These are phyloP conservation scores for Tapera naevia DNA, from an alignment of 2,797 vertebrate genomes.

Conservation along the genomic window DNA sequence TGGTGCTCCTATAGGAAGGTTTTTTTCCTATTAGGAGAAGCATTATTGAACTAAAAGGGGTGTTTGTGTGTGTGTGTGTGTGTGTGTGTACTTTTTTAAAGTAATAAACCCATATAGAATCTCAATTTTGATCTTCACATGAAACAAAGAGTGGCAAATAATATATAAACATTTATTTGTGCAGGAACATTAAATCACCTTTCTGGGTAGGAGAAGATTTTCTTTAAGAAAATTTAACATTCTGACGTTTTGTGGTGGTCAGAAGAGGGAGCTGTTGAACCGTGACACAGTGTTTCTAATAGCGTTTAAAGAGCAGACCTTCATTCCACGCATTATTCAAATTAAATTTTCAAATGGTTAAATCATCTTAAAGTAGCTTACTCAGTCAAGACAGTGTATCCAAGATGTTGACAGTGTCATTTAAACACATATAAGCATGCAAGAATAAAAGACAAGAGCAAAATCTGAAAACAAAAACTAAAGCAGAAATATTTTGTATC, in stretches of 20 bases:
- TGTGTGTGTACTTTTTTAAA: fast-evolving
- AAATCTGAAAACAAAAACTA: not conserved
- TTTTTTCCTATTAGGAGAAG: not conserved
- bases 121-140: not conserved
- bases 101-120: not conserved
- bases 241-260: not conserved
- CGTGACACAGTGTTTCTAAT: not conserved
- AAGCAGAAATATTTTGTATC: not conserved
- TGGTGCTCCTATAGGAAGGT: not conserved
- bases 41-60: not conserved
- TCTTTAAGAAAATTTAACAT: not conserved
- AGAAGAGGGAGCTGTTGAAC: conserved; percentile 61
- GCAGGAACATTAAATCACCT: not conserved
- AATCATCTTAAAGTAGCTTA: not conserved
- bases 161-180: not conserved
- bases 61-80: fast-evolving
- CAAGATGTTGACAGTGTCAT: not conserved
- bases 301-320: not conserved
- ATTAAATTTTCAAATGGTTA: not conserved
- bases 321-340: not conserved
- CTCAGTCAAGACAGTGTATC: not conserved
- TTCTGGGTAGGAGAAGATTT: not conserved
- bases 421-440: not conserved
- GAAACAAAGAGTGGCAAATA: not conserved
- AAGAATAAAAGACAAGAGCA: not conserved